phyloP scores from a whole-genome alignment of 2,113 vertebrate species.

The Lathamus discolor region DNA sequence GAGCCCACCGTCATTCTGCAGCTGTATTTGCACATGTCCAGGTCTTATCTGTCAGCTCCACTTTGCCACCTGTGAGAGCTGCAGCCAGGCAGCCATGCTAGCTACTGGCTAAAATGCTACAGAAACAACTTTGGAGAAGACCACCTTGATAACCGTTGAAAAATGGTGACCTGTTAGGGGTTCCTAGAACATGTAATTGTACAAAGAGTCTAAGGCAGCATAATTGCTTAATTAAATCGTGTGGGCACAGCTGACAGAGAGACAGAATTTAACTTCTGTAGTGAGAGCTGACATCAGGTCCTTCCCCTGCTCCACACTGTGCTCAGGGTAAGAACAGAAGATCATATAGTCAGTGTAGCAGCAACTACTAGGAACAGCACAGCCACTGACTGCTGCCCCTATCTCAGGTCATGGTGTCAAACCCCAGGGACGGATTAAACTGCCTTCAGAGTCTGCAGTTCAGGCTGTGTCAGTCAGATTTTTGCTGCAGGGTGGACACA shows the following conservation, averaged over 20 bases:
- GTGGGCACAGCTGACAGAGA: background rate
- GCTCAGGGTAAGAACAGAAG: background rate
- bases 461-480: background rate
- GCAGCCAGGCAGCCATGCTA: background rate
- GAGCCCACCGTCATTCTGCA: background rate
- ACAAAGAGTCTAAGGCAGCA: background rate
- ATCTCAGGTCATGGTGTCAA: background rate
- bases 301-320: background rate
- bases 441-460: background rate
- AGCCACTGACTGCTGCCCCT: background rate
- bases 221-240: background rate
- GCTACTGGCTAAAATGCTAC: background rate
- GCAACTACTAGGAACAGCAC: background rate
- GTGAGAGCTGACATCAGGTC: background rate
- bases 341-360: background rate
- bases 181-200: background rate
- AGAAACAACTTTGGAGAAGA: background rate
- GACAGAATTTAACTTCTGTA: background rate
- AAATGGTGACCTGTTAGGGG: background rate
- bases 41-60: background rate
- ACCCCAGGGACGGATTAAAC: background rate
- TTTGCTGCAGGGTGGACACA: background rate
- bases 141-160: background rate
- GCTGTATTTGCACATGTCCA: background rate
- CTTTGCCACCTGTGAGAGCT: background rate